Conservation (phyloP, 2,888 invertebrate genomes). For the Hymenopus coronatus region DNA sequence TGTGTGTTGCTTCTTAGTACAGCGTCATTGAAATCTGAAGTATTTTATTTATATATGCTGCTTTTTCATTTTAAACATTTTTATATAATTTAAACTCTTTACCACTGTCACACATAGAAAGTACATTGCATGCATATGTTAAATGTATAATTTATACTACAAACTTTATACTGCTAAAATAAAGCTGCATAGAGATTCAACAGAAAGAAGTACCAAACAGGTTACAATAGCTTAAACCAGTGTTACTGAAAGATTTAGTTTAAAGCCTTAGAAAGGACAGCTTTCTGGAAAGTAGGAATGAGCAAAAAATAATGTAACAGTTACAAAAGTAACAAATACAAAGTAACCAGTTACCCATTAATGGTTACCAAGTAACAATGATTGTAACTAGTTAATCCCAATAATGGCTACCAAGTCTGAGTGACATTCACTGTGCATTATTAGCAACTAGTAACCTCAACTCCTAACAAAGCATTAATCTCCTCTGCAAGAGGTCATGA, state of each 20-base stretch:
- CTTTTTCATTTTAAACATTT: background rate
- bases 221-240: background rate
- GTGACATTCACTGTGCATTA: too few relatives aligned
- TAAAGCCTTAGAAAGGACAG: too few relatives aligned
- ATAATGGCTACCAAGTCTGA: too few relatives aligned
- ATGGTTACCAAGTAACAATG: too few relatives aligned
- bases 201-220: background rate
- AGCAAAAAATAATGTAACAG: too few relatives aligned
- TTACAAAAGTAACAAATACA: too few relatives aligned
- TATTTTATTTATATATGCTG: background rate
- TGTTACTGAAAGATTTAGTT: background rate
- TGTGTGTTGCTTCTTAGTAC: background rate
- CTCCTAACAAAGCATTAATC: too few relatives aligned
- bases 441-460: too few relatives aligned
- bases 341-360: too few relatives aligned
- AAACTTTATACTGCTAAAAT: background rate
- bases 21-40: background rate
- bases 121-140: background rate
- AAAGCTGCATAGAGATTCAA: background rate
- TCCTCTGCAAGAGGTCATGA: too few relatives aligned
- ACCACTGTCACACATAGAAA: background rate
- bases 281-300: too few relatives aligned
- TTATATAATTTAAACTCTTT: background rate
- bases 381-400: too few relatives aligned
- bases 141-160: background rate